Base-by-base conservation (phyloP, 2,797 vertebrate species). In the Centropyge bicolor region DNA sequence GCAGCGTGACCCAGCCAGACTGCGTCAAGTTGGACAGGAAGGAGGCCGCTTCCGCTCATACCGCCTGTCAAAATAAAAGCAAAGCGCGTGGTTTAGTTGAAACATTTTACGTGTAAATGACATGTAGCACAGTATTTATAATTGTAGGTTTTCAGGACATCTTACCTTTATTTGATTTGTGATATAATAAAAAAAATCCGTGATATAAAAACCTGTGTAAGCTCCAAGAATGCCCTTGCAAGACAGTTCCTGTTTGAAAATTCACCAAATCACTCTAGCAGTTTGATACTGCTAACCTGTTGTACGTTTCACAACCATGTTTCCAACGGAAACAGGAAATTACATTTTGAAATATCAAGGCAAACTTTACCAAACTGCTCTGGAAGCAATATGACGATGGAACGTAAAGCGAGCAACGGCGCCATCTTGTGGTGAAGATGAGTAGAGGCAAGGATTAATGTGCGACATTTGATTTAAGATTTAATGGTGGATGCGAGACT, bases 1-100 rank as follows among this genome's bases (percentile, higher is more conserved):
- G 87, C 90, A 79, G 88, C 92, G 91, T 92, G 90, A 93, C 90
- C 82, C 84, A 80, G 77, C 16, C 24, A 19, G 63, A 12, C 14
- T 51, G 74, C 79, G 83, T 79, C 64, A 91, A 87, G 78, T 0
- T 40, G 0, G 1, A 8, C 3, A 17, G 36, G 1, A 5, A n/a
- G 10, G 14, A 3, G 0, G 1, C 3, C 0, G 1, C 78, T 82
- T 80, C 83, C 84, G 74, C 16, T 62, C 7, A 1, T 5, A 0
- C 0, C 3, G 1, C 0, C 1, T 67, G 76, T 82, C 89, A 89
- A 38, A 92, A 77, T 90, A 94, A 92, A 77, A 77, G 48, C 41
- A 3, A 1, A 38, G 3, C 4, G 0, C 0, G 12, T 3, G 0
- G 10, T 38, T 56, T 6, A 14, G 1, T 19, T 31, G 3, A 38